Percentiles rank a stretch among this genome's conserved stretches.
These are phyloP conservation scores for Apodemus speciosus DNA, from an alignment of 2,113 vertebrate species.

Conservation along the genomic window DNA sequence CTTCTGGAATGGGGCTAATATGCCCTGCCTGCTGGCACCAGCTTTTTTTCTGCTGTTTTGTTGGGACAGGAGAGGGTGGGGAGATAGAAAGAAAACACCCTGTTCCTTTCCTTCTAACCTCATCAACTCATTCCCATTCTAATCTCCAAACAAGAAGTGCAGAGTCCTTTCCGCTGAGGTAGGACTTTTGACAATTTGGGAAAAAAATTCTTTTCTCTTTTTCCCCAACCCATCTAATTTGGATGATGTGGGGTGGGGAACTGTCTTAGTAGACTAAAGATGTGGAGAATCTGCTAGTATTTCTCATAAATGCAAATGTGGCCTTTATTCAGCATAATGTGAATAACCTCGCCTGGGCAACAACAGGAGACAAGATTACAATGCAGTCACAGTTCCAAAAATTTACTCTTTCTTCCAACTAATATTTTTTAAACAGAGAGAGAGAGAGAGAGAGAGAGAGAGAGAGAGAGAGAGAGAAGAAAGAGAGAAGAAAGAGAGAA, in stretches of 20 bases:
- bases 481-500: not conserved
- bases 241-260: conserved; percentile 62
- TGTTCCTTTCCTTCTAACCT: conserved; percentile 49
- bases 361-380: conserved; percentile 85
- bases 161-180: conserved; percentile 74
- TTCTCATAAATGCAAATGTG: conserved; percentile 90
- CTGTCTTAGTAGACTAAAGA: conserved; percentile 75
- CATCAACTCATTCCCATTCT: conserved; percentile 67
- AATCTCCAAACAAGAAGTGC: conserved; percentile 57
- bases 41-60: conserved; percentile 60
- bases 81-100: not conserved
- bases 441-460: not conserved
- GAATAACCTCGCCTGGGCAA: conserved; percentile 83
- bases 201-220: not conserved
- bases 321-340: conserved; percentile 88
- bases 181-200: conserved; percentile 68
- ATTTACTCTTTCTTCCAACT: conserved; percentile 83
- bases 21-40: conserved; percentile 53
- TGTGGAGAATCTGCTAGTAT: conserved; percentile 80
- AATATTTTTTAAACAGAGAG: conserved; percentile 73
- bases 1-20: conserved; percentile 65
- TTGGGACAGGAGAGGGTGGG: not conserved
- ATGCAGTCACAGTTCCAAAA: conserved; percentile 82
- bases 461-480: not conserved
- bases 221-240: conserved; percentile 30